phyloP scores from a whole-genome alignment of 53 echinoderm and acorn worm genomes.

The Paelopatides confundens region DNA sequence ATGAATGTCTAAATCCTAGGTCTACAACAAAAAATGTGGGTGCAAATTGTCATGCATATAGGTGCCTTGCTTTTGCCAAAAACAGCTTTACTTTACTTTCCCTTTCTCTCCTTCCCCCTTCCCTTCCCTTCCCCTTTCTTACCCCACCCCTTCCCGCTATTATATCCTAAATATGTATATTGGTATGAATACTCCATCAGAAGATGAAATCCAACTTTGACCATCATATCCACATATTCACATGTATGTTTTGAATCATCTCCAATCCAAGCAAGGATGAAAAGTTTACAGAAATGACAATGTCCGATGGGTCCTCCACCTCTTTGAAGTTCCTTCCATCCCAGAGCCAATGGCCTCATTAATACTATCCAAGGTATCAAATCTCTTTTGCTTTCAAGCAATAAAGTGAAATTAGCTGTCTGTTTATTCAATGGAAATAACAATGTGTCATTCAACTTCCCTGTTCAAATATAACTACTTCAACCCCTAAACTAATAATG shows the following conservation, averaged over 20 bases:
- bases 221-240: no score
- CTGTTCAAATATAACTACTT: not conserved
- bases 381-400: constrained; percentile 5
- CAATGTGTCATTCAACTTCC: constrained; percentile 38
- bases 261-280: not conserved
- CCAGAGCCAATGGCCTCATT: constrained; percentile 32
- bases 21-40: no score
- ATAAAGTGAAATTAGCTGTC: constrained; percentile 43
- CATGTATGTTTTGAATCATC: not conserved
- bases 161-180: no score
- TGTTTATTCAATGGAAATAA: constrained; percentile 31
- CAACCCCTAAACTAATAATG: constrained; percentile 1
- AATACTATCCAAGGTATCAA: not conserved
- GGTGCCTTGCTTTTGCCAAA: no score
- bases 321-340: not conserved
- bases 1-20: no score
- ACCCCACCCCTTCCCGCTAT: no score
- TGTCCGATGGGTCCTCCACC: constrained; percentile 3
- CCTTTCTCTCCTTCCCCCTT: no score
- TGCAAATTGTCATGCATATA: no score
- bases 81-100: no score
- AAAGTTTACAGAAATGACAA: not conserved
- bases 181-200: no score
- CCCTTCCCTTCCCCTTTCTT: no score
- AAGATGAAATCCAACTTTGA: no score